Percentiles rank a stretch among this genome's conserved stretches.
Conservation (phyloP, 2,797 vertebrate genomes). For the Nannoperca australis region DNA sequence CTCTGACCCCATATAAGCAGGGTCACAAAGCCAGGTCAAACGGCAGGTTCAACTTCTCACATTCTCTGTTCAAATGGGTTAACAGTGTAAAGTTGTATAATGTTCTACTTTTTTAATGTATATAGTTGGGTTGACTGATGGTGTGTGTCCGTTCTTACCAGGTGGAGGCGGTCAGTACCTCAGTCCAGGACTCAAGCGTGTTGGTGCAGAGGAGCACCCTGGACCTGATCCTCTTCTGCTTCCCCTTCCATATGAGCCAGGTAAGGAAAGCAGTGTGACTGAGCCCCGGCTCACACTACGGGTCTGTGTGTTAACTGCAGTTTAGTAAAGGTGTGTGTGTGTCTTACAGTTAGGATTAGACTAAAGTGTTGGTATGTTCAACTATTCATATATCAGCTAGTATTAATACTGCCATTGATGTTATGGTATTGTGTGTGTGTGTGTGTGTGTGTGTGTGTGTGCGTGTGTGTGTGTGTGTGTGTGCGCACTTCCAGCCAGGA, state of each 20-base stretch:
- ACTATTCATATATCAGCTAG: background rate
- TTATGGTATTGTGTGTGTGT: background rate
- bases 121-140: background rate
- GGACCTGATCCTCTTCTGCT: constrained; percentile 98
- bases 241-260: constrained; percentile 99
- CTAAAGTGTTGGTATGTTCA: background rate
- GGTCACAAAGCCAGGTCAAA: background rate
- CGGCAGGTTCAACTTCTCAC: background rate
- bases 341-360: background rate
- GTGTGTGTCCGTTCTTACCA: constrained; percentile 68
- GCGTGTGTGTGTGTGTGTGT: constrained; percentile 14
- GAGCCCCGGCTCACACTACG: background rate
- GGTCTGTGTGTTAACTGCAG: background rate
- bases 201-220: constrained; percentile 97
- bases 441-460: constrained; percentile 2
- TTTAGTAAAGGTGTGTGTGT: background rate
- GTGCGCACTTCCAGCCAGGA: background rate
- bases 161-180: constrained; percentile 99
- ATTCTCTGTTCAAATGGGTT: background rate
- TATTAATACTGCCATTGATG: background rate
- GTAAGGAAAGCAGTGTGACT: constrained; percentile 73
- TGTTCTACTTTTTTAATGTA: background rate
- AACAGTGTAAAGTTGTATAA: background rate
- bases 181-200: constrained; percentile 98
- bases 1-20: background rate